Evolutionary conservation across 37 sponge, comb jelly and placozoan genomes (phyloP), one percentile per base, ranked within the genome.

Genomic region (Theonella swinhoei): DNA sequence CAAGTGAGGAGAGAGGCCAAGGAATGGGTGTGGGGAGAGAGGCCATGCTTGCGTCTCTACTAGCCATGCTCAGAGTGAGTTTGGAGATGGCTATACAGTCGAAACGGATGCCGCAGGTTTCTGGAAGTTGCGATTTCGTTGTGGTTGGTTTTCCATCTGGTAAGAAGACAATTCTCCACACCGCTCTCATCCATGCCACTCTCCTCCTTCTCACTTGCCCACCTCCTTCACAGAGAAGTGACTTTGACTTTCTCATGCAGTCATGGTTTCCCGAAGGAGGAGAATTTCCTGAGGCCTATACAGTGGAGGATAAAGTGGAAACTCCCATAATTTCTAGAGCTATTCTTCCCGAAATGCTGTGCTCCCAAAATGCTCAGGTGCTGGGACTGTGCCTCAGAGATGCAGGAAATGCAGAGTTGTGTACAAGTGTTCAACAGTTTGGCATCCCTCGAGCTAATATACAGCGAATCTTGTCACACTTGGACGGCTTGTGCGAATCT

Each of bases 361-460:
- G 28, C 47, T 74, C 81, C 0, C 63, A 58, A 14, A 75, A 74
- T 33, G 1, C 39, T 22, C 11, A 25, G 11, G 40, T 87, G 22
- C 28, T 80, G 1, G 74, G 26, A 2, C 75, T 47, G 4, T 33
- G 54, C 0, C 54, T 87, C 26, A 32, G 39, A 54, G 25, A 23
- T 29, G 59, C 81, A 25, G 39, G n/a, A 2, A 80, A 75, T 35
- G 37, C 60, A 0, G 72, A 75, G 58, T 60, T 87, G 25, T 80
- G 87, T 31, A 5, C 34, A 24, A 73, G 68, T 32, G 72, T 91
- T 19, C 88, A 91, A 33, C 71, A 42, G 65, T 91, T 81, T 87
- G 91, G 91, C 58, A 81, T 85, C 35, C 83, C 83, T 3, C 42
- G 58, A 32, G 60, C 31, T 19, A 74, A 42, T 19, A 31, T 82